Base-by-base conservation (phyloP, 1,140 invertebrate genomes). In the Zaprionus lachaisei region DNA sequence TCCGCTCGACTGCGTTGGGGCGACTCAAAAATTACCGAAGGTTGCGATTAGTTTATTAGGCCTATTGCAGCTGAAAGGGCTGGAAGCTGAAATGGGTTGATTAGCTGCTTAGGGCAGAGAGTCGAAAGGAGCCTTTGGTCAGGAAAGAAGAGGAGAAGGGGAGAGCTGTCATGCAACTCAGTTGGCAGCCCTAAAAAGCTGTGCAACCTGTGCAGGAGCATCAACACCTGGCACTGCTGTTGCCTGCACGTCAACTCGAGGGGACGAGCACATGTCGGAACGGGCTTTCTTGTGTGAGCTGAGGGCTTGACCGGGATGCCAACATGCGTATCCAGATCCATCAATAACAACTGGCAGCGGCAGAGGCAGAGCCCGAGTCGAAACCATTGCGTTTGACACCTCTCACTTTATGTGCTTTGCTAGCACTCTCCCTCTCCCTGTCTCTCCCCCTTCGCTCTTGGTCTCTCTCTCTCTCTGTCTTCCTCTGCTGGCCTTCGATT, bases 11-110 rank as follows among this genome's bases (percentile, higher is more conserved):
- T 77, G 69, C 76, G 61, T 77, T 76, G 69, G 15, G n/a, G n/a
- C 77, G 61, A 54, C 79, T 74, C 51, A 63, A 72, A 47, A 89
- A 74, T 77, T 79, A 72, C 72, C 56, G 14, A 28, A 28, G 51
- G 63, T 41, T 34, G 65, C 67, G 51, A 63, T 81, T 63, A 79
- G 81, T 89, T 79, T 89, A 83, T 89, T 89, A 83, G 72, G 64
- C 75, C 80, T 75, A 83, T 81, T 9, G 17, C 78, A 75, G 54
- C 65, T 34, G 28, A 3, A 31, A 11, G 9, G 34, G 4, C 7
- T 9, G 54, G 14, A 20, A n/a, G 20, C 22, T 4, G 17, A 37
- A 34, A 64, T 60, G 38, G 41, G 28, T 72, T 66, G 61, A 72
- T 72, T 66, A 41, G 70, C 17, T 47, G 17, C 31, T 61, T 12